phyloP scores from a whole-genome alignment of 2,113 vertebrate genomes.

The Corythoichthys intestinalis region DNA sequence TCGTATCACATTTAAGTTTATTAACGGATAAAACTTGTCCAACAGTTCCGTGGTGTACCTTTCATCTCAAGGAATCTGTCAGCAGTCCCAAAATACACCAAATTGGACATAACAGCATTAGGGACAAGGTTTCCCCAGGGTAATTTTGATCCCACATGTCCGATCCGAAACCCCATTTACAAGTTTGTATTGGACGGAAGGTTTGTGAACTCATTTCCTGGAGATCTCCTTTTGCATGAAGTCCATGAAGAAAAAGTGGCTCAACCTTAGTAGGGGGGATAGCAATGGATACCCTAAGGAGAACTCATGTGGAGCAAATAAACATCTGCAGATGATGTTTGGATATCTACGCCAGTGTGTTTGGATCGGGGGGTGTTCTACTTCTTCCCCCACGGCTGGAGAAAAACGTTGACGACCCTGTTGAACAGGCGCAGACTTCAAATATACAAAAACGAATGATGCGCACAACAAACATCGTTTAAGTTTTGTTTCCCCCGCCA shows the following conservation, averaged over 20 bases:
- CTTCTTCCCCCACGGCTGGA: neutral
- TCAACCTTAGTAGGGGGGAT: constrained; percentile 21
- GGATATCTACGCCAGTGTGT: constrained; percentile 52
- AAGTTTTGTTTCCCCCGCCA: constrained; percentile 20
- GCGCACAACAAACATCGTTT: constrained; percentile 6
- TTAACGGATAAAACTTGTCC: too few species aligned
- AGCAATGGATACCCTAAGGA: constrained; percentile 29
- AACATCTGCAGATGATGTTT: constrained; percentile 66
- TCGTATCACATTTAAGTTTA: too few species aligned
- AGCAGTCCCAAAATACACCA: neutral
- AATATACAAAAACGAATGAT: constrained; percentile 6
- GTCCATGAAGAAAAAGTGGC: constrained; percentile 14
- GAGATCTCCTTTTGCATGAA: constrained; percentile 37
- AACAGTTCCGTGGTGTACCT: too few species aligned
- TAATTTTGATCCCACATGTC: constrained; percentile 26
- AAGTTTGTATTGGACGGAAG: constrained; percentile 61
- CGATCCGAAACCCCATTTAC: constrained; percentile 29
- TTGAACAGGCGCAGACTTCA: neutral
- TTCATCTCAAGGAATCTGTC: too few species aligned
- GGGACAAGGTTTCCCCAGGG: neutral
- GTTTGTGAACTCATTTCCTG: constrained; percentile 55
- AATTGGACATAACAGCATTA: neutral
- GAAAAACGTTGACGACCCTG: constrained; percentile 4
- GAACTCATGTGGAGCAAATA: constrained; percentile 53
- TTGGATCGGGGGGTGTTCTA: constrained; percentile 35